A percentile compares a stretch with the other conserved stretches of the same genome.
Conservation (phyloP, 2,888 invertebrate genomes). For the Megamerina dolium region DNA sequence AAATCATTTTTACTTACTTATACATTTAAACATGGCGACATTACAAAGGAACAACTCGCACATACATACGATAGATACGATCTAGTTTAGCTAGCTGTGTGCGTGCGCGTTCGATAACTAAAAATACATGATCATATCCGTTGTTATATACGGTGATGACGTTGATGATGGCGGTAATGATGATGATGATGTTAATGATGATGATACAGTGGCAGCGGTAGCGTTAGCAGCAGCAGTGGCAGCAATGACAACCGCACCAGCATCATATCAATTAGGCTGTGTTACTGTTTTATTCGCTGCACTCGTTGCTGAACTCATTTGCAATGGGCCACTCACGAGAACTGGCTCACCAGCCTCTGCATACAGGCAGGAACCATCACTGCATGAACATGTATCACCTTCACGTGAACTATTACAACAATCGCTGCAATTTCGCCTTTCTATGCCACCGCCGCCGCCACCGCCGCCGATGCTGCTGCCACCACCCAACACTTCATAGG, state of each 20-base stretch:
- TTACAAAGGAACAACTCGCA: too few species aligned
- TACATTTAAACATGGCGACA: too few species aligned
- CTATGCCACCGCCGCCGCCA: constrained; percentile 17
- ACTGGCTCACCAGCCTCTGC: constrained; percentile 54
- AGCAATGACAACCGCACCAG: constrained; percentile 13
- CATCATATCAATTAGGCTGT: constrained; percentile 27
- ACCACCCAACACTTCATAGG: constrained; percentile 15
- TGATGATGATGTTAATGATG: too few species aligned
- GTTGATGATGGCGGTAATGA: too few species aligned
- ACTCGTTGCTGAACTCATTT: constrained; percentile 11
- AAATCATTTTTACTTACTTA: too few species aligned
- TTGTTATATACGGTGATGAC: constrained; percentile 13
- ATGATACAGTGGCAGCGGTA: too few species aligned
- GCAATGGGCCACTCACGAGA: constrained; percentile 17
- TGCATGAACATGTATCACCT: constrained; percentile 59
- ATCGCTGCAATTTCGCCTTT: constrained; percentile 48
- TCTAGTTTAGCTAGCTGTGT: too few species aligned
- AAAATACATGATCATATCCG: constrained; percentile 28
- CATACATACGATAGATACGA: too few species aligned
- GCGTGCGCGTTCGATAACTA: constrained; percentile 20
- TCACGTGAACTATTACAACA: constrained; percentile 52
- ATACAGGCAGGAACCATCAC: constrained; percentile 59
- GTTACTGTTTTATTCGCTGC: constrained; percentile 10
- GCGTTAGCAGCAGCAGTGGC: constrained; percentile 10
- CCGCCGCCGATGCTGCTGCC: too few species aligned